Evolutionary conservation across 2,797 vertebrate species (phyloP).

Genomic region (Crypturellus tataupa): DNA sequence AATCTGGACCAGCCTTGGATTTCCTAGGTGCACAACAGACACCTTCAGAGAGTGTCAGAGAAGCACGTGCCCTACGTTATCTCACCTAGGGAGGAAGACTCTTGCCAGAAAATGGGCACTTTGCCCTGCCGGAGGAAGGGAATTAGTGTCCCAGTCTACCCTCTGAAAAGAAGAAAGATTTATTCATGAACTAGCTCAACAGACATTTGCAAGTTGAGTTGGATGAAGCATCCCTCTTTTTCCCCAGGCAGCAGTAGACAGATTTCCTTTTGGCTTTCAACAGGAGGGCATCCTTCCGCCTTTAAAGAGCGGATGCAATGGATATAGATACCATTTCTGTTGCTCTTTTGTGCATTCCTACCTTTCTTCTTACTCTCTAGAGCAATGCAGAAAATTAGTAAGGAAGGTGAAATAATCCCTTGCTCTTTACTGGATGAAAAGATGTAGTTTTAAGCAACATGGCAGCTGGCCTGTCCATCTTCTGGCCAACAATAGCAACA

Average conservation of each 20-base stretch:
- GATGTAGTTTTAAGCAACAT: neutral
- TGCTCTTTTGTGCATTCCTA: neutral
- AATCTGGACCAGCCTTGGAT: neutral
- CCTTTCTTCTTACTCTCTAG: neutral
- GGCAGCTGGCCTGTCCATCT: constrained; percentile 45
- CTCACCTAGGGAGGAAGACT: rapidly evolving
- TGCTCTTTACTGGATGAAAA: neutral
- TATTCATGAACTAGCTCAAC: neutral
- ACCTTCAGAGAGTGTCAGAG: neutral
- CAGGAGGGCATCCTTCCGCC: neutral
- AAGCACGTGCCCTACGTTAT: constrained; percentile 43
- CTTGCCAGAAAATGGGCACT: neutral
- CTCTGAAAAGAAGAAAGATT: neutral
- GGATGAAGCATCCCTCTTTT: rapidly evolving
- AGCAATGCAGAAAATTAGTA: neutral
- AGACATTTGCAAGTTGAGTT: neutral
- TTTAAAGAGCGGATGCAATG: neutral
- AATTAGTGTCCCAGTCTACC: neutral
- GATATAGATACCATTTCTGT: neutral
- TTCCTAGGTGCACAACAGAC: neutral
- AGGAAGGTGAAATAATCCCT: constrained; percentile 1
- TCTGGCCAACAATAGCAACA: constrained; percentile 4
- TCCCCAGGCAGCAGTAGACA: neutral
- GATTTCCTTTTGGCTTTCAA: neutral
- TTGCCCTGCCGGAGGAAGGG: neutral